Evolutionary conservation across 2,113 vertebrate species (phyloP), one percentile per base, ranked within the genome.

Genomic region (Cynopterus brachyotis): DNA sequence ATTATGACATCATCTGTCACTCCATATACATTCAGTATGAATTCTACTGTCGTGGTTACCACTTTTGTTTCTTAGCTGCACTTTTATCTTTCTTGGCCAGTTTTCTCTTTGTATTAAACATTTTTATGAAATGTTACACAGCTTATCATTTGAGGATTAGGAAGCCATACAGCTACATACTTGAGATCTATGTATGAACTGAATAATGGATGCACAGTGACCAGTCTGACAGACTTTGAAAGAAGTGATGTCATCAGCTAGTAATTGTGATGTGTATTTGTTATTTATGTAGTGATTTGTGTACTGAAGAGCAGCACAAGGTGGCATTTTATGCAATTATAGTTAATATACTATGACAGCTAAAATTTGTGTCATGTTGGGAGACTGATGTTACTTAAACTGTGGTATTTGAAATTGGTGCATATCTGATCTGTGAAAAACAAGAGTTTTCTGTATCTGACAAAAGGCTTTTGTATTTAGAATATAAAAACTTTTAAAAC

Each of bases 401-500:
- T 69, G 19, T 40, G 37, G 22, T 64, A 82, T 91, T 94, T 72
- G 26, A 83, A 88, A 91, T 57, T 88, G 62, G 22, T 72, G 15
- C n/a, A 5, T 89, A n/a, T 76, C 53, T 72, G 19, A 76, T 72
- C 19, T 30, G 2, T 96, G 69, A 28, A 75, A 82, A 90, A 35
- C 12, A 83, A 78, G 57, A 32, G 66, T 64, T 57, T 2, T 75
- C 26, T 35, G 5, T 62, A 42, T 95, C 78, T 84, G 69, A 78
- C 37, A 53, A 62, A 95, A 80, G 69, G 78, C 12, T 87, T 50
- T 50, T 92, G 30, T 55, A 79, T 73, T 47, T 88, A 78, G 50
- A 93, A 30, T 76, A 55, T 50, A 96, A 91, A 91, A 76, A 76
- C 12, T 70, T 9, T 75, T 9, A 96, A 80, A 92, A 79, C 82